Evolutionary conservation across 1,140 invertebrate genomes (phyloP), one percentile per base, ranked within the genome.

Genomic region (Zaprionus lachaisei): DNA sequence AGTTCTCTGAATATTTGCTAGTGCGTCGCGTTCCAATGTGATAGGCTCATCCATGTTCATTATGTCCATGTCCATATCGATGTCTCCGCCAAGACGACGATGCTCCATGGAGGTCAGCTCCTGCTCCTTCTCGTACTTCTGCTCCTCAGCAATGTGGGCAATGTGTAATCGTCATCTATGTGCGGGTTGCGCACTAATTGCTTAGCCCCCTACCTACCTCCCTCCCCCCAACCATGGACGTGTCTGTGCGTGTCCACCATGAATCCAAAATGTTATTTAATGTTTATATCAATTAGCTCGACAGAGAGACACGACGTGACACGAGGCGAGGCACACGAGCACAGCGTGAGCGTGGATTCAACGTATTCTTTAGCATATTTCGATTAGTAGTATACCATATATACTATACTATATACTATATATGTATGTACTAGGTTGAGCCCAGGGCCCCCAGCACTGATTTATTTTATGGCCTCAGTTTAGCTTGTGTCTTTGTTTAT

Each of bases 1-100:
- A 98, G 93, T 98, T 98, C 94, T 98, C 97, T 83, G 97, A 98
- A 93, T 98, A 98, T 93, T 94, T 98, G 66, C 97, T 98, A 92
- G 95, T 97, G 22, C 93, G 96, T 73, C 96, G 95, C 64, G 91
- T 93, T 81, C 91, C 91, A 83, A 92, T 93, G 92, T 93, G 92
- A 93, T 93, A 93, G 81, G 84, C 77, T 75, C 63, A 37, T 67
- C 31, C 31, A 34, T 34, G 31, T 34, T 34, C 31, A 34, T 34
- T 11, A 34, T 34, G 31, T 4, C 31, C 31, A 34, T 51, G 61
- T 62, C n/a, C 58, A 34, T 51, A 56, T 62, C n/a, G 51, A 34
- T 24, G 41, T 34, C 49, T 41, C 38, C 17, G 7, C 38, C 5
- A 20, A 1, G 24, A 15, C 38, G 12, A 20, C 4, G 38, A 12